Evolutionary conservation across 2,888 invertebrate species (phyloP).

Genomic region (Parasteatoda lunata): DNA sequence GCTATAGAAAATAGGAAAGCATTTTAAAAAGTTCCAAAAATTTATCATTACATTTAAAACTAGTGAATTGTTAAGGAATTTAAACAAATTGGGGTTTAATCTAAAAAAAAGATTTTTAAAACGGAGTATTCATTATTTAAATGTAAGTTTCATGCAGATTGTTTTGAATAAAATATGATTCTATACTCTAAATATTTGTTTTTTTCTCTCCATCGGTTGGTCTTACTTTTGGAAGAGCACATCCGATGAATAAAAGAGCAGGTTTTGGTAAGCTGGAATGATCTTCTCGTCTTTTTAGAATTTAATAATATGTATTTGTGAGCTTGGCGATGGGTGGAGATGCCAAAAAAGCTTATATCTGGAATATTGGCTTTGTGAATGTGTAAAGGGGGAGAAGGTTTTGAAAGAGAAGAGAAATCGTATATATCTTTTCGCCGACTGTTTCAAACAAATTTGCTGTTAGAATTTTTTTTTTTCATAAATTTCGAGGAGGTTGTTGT

Average conservation of each 20-base stretch:
- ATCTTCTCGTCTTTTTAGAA: conserved; percentile 59
- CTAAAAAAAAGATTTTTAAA: conserved; percentile 42
- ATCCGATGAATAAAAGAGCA: conserved; percentile 63
- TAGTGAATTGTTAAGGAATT: neutral
- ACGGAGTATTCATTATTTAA: conserved; percentile 54
- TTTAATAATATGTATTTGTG: conserved; percentile 64
- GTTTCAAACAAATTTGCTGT: conserved; percentile 60
- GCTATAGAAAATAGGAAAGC: too few relatives aligned
- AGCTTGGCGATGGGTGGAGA: conserved; percentile 25
- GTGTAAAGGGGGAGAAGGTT: conserved; percentile 18
- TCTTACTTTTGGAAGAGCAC: conserved; percentile 22
- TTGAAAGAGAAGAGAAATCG: conserved; percentile 22
- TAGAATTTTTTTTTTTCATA: conserved; percentile 59
- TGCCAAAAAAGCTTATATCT: conserved; percentile 26
- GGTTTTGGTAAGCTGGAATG: conserved; percentile 58
- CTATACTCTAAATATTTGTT: conserved; percentile 22
- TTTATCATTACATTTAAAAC: too few relatives aligned
- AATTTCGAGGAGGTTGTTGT: conserved; percentile 50
- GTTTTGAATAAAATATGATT: conserved; percentile 63
- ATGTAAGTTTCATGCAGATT: conserved; percentile 35
- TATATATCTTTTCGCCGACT: conserved; percentile 55
- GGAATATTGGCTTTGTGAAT: conserved; percentile 65
- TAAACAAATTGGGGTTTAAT: conserved; percentile 13
- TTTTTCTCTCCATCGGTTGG: conserved; percentile 26
- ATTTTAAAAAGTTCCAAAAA: too few relatives aligned